These are phyloP conservation scores for Dermolepida albohirtum DNA, from an alignment of 2,888 invertebrate species.

Conservation along the genomic window DNA sequence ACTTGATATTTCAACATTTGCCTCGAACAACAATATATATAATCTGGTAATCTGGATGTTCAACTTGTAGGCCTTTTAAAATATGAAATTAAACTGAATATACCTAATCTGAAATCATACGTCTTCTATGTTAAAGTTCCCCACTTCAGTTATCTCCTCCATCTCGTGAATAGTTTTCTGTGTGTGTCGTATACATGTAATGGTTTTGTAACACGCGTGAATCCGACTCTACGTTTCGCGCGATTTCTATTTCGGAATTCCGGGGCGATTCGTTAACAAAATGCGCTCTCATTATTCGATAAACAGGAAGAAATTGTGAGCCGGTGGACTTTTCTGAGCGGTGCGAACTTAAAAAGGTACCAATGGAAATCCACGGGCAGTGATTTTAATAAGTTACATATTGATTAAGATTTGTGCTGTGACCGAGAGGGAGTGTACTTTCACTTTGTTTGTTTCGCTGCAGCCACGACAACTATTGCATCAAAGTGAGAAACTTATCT, in stretches of 20 bases:
- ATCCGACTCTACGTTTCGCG: neutral
- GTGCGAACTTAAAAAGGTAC: neutral
- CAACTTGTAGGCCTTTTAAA: slow-evolving; percentile 15
- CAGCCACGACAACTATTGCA: neutral
- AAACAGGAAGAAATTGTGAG: slow-evolving; percentile 25
- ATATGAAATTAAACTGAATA: slow-evolving; percentile 19
- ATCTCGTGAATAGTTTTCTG: neutral
- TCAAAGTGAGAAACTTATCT: slow-evolving; percentile 22
- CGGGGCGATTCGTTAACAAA: neutral
- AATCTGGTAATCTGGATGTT: neutral
- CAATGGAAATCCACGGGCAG: neutral
- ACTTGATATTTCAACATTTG: slow-evolving; percentile 7
- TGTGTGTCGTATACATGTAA: too few relatives aligned
- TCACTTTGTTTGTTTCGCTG: slow-evolving; percentile 7
- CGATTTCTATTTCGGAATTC: slow-evolving; percentile 24
- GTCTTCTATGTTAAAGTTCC: slow-evolving; percentile 1
- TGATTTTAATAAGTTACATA: slow-evolving; percentile 19
- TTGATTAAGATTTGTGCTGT: slow-evolving; percentile 1
- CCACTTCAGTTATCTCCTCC: slow-evolving; percentile 4
- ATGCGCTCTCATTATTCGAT: neutral
- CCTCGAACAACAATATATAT: slow-evolving; percentile 1
- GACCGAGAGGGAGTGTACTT: slow-evolving; percentile 11
- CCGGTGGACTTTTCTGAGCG: neutral
- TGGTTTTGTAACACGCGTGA: too few relatives aligned
- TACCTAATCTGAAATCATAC: slow-evolving; percentile 10